Evolutionary conservation across 2,888 invertebrate species (phyloP).

Genomic region (Leptopilina syphax): DNA sequence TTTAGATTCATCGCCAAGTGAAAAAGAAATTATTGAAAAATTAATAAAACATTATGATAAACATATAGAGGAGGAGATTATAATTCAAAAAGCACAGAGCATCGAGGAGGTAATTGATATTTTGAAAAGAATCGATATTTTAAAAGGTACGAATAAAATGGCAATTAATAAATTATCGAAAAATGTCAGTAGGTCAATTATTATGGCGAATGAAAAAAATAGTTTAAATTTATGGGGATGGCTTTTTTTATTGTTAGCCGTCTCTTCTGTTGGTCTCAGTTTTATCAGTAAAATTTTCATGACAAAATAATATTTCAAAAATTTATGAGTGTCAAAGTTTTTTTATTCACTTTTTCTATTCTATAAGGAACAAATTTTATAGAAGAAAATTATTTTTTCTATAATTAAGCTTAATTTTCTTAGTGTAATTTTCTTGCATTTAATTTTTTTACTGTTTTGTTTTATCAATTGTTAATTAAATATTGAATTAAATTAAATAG

Average conservation of each 20-base stretch:
- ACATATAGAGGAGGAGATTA: constrained; percentile 13
- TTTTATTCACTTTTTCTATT: too few relatives aligned
- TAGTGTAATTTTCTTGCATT: neutral
- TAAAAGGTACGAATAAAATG: neutral
- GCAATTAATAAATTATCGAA: too few relatives aligned
- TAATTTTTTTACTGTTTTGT: neutral
- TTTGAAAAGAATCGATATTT: constrained; percentile 25
- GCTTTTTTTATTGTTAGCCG: neutral
- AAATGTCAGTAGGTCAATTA: neutral
- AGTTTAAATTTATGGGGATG: neutral
- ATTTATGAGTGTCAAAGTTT: too few relatives aligned
- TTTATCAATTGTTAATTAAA: neutral
- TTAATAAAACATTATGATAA: constrained; percentile 12
- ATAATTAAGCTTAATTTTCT: neutral
- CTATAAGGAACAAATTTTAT: too few relatives aligned
- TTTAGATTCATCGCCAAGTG: neutral
- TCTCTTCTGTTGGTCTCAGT: neutral
- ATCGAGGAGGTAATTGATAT: constrained; percentile 23
- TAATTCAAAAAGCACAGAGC: constrained; percentile 9
- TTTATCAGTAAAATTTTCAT: neutral
- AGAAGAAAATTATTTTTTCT: neutral
- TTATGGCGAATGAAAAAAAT: neutral
- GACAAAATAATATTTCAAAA: neutral
- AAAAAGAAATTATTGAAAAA: constrained; percentile 27
- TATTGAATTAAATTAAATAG: too few relatives aligned